Percentiles rank a stretch among this genome's conserved stretches.
These are phyloP conservation scores for Chionodraco myersi DNA, from an alignment of 2,113 vertebrate genomes.

Conservation along the genomic window DNA sequence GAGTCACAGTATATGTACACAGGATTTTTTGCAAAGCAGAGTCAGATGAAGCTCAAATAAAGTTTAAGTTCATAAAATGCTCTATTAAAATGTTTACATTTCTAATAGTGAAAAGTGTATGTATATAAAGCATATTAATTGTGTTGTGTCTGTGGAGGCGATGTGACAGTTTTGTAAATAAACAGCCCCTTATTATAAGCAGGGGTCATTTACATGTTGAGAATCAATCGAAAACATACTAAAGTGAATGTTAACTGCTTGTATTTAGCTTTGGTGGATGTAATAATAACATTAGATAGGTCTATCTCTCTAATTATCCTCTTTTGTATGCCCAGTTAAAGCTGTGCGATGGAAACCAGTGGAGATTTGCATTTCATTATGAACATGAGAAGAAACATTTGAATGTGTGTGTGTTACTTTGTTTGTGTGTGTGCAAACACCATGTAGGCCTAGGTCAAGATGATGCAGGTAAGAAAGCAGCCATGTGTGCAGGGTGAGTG, in stretches of 20 bases:
- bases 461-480: neutral
- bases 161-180: neutral
- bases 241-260: neutral
- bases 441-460: neutral
- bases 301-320: neutral
- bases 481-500: neutral
- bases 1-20: no score
- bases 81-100: neutral
- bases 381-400: neutral
- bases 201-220: no score
- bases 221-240: neutral
- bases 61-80: no score
- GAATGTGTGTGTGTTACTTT: constrained; percentile 21
- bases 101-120: no score
- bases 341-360: neutral
- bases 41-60: no score
- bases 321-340: neutral
- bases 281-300: neutral
- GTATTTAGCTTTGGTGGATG: neutral
- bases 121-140: no score
- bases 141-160: no score
- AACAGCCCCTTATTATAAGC: neutral
- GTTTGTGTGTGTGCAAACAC: neutral
- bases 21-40: no score
- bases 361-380: constrained; percentile 23